Base-by-base conservation (phyloP, 1,140 invertebrate genomes). In the Ips nitidus region DNA sequence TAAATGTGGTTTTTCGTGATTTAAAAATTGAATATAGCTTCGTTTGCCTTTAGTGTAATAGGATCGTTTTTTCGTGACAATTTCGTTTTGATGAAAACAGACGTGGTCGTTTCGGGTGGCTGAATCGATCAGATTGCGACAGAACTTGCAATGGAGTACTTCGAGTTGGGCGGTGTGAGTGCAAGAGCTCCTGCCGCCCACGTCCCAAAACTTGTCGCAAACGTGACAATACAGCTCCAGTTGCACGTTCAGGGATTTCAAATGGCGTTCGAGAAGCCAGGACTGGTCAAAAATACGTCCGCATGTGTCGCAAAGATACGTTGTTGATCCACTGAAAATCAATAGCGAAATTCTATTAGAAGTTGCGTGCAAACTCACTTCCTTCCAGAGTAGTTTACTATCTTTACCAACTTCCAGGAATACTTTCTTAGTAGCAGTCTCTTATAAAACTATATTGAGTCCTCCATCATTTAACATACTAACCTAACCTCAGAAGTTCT, bases 281-380 rank as follows among this genome's bases (percentile, higher is more conserved):
- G 40, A 41, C 2, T 43, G 45, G 41, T 57, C 47, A 42, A 66
- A 66, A 57, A 8, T 37, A 57, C 57, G 52, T 47, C 55, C 64
- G 53, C 64, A 66, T 47, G 39, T 40, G n/a, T 2, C 5, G 53
- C 64, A 66, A 43, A 22, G 22, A 22, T 5, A 37, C 7, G 57
- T 57, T 37, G 53, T 22, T 22, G 64, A 65, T 4, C 38, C 64
- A 40, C 64, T 66, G 40, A 66, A 66, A 66, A 66, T 39, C n/a
- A 38, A 64, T 40, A 64, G 39, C 38, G 4, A 60, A 60, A 60
- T 6, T 55, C 6, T 22, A 55, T 22, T 22, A 22, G 22, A 22
- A 22, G 22, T 22, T 22, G 22, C 22, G 22, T 22, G 22, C 22
- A 22, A 22, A 22, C 22, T 22, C 22, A 22, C 22, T 22, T 22